Evolutionary conservation across 1,140 invertebrate genomes (phyloP).

Genomic region (Euglossa dilemma): DNA sequence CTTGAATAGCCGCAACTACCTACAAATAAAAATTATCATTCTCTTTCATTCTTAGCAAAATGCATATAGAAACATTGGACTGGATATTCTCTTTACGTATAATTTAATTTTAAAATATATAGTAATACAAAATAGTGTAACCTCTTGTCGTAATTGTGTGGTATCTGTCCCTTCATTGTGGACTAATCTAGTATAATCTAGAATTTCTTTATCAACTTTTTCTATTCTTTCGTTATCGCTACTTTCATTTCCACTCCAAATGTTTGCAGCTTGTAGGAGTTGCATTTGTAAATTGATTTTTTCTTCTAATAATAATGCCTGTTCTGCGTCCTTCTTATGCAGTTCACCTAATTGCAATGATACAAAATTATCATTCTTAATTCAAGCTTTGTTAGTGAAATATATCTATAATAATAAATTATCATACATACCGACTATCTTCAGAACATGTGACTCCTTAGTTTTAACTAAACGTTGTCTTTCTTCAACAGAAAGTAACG

Average conservation of each 20-base stretch:
- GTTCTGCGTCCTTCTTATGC: slow-evolving; percentile 93
- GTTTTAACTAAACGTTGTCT: slow-evolving; percentile 87
- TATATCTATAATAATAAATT: slow-evolving; percentile 21
- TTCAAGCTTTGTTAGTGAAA: background rate
- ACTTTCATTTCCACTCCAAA: slow-evolving; percentile 74
- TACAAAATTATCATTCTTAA: background rate
- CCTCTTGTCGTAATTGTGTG: slow-evolving; percentile 78
- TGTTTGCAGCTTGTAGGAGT: slow-evolving; percentile 87
- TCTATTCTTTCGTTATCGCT: slow-evolving; percentile 72
- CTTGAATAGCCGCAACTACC: slow-evolving; percentile 82
- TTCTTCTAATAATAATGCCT: slow-evolving; percentile 92
- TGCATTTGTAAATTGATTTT: slow-evolving; percentile 93
- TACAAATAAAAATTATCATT: slow-evolving; percentile 28
- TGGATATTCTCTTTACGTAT: background rate
- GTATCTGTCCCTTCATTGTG: slow-evolving; percentile 76
- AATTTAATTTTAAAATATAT: slow-evolving; percentile 9
- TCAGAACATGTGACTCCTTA: slow-evolving; percentile 88
- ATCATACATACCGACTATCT: slow-evolving; percentile 85
- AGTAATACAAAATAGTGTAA: slow-evolving; percentile 43
- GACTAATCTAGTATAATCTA: slow-evolving; percentile 78
- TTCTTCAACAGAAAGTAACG: slow-evolving; percentile 87
- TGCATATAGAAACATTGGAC: background rate
- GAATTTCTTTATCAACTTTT: slow-evolving; percentile 73
- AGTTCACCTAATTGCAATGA: slow-evolving; percentile 84
- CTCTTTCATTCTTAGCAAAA: background rate